These are phyloP conservation scores for Protobothrops mucrosquamatus DNA, from an alignment of 2,113 vertebrate genomes.

Conservation along the genomic window DNA sequence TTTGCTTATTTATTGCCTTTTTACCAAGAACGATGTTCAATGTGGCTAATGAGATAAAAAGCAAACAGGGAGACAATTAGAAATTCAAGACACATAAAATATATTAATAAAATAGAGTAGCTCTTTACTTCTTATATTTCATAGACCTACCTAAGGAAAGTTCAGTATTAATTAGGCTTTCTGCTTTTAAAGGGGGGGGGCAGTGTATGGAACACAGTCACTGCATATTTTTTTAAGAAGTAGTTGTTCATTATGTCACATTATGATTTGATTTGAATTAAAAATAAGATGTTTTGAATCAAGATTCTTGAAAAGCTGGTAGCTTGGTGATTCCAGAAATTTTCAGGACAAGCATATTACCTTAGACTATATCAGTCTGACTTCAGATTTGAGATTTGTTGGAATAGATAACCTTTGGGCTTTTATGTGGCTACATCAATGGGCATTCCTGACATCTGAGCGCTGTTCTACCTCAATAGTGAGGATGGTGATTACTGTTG, in stretches of 20 bases:
- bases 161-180: background rate
- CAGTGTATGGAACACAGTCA: background rate
- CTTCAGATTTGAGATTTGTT: background rate
- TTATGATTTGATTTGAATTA: background rate
- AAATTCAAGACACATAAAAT: background rate
- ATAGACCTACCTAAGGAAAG: background rate
- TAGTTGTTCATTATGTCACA: background rate
- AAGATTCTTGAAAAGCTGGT: background rate
- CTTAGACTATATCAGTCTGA: background rate
- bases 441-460: background rate
- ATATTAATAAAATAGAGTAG: background rate
- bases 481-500: background rate
- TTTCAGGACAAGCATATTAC: background rate
- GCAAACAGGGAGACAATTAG: background rate
- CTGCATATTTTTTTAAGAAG: background rate
- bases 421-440: background rate
- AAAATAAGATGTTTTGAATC: background rate
- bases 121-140: background rate
- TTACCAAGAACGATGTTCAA: too few species aligned
- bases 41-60: background rate
- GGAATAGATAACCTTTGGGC: background rate
- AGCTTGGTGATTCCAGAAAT: background rate
- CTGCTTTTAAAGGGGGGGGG: background rate
- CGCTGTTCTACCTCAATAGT: background rate
- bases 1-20: too few species aligned